Percentiles rank a stretch among this genome's conserved stretches.
Conservation (phyloP, 2,797 vertebrate species). For the Apogon talboti region DNA sequence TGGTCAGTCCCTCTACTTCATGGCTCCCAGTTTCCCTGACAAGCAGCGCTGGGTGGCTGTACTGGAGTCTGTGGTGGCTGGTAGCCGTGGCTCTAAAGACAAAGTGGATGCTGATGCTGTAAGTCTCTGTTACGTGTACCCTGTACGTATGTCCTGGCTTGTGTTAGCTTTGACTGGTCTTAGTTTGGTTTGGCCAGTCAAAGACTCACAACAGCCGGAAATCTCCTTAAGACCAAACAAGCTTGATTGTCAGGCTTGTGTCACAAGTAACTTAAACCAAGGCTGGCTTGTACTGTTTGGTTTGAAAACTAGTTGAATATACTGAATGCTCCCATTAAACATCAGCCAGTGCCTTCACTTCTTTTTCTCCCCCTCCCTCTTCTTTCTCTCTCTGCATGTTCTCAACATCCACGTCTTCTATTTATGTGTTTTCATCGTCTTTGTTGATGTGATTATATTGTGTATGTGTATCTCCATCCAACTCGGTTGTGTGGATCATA, state of each 20-base stretch:
- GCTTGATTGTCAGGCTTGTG: constrained; percentile 21
- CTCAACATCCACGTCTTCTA: constrained; percentile 63
- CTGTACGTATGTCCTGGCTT: constrained; percentile 49
- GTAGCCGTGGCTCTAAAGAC: constrained; percentile 92
- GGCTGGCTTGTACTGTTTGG: constrained; percentile 48
- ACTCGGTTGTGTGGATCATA: constrained; percentile 70
- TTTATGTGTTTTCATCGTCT: constrained; percentile 64
- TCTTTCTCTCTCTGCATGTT: constrained; percentile 76
- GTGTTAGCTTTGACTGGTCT: constrained; percentile 7
- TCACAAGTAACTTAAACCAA: constrained; percentile 37
- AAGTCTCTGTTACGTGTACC: constrained; percentile 79
- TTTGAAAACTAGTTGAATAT: constrained; percentile 48
- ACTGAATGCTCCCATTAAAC: constrained; percentile 66
- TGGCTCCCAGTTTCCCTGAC: constrained; percentile 96
- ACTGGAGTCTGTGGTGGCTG: constrained; percentile 94
- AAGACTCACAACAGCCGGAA: constrained; percentile 5
- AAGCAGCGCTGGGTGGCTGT: constrained; percentile 99
- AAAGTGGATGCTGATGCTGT: constrained; percentile 98
- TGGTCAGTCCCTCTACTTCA: constrained; percentile 93
- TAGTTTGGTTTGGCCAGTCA: constrained; percentile 8
- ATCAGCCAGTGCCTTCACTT: constrained; percentile 71
- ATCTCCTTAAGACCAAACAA: constrained; percentile 30
- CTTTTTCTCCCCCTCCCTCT: constrained; percentile 65
- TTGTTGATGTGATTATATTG: constrained; percentile 68
- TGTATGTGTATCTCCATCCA: constrained; percentile 72